Evolutionary conservation across 2,888 invertebrate species (phyloP), one percentile per base, ranked within the genome.

Genomic region (Tuta absoluta): DNA sequence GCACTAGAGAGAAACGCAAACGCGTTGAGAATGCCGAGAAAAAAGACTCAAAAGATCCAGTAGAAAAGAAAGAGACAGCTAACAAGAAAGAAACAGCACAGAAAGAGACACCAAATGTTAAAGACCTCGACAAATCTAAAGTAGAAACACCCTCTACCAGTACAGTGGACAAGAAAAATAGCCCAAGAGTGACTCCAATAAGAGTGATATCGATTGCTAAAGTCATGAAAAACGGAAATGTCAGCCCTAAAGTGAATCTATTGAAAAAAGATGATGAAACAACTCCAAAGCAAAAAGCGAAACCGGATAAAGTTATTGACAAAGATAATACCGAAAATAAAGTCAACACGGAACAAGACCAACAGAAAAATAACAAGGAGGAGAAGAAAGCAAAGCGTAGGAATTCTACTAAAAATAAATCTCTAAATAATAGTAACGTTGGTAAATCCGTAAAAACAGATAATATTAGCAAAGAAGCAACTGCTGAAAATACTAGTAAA

Each of bases 371-470:
- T 66, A 19, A 67, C 0, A 80, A 75, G 65, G 53, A 73, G 21
- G 68, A 73, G 17, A 85, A 75, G 68, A 56, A 24, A 10, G 56
- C 17, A 8, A 56, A 33, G 10, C 74, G 79, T 8, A 79, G 82
- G 64, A 81, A 71, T 62, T 84, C 85, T 1, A 85, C 75, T 70
- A 73, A 66, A 57, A 83, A 81, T 65, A 82, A 79, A 67, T 80
- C 82, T 1, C 63, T 78, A 0, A 81, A 73, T 67, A 74, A 63
- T 59, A 62, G 67, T 41, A 78, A 76, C 68, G 53, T 64, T 23
- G 72, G 73, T n/a, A 73, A 75, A 67, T 67, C 49, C 21, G 60
- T 62, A 11, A 63, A 68, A 63, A 56, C 17, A 12, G 10, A 45
- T 12, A 75, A 75, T 3, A 77, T 77, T 38, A 73, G 71, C 63